Base-by-base conservation (phyloP, 2,797 vertebrate genomes). In the Salmo trutta region DNA sequence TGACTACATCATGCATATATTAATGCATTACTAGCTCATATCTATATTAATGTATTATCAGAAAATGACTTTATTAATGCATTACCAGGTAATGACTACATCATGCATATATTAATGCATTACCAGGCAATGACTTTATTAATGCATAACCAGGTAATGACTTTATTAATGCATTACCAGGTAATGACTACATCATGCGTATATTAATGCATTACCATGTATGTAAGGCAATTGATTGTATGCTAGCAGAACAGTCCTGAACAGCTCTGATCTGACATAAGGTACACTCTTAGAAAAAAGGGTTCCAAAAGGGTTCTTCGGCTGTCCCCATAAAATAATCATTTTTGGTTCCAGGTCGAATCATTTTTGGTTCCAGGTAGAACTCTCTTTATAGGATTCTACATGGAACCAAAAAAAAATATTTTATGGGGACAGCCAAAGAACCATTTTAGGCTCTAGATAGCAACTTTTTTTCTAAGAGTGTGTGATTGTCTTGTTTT, bases 151-250 rank as follows among this genome's bases (percentile, higher is more conserved):
- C 98, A 97, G 96, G 96, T 54, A 54, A 54, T 54, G 53, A 54
- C 5, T 17, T 2, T 54, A 17, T 54, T 5, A 27, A 21, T n/a
- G 7, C 19, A 96, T 85, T 96, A 96, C 89, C 95, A 98, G 97
- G 98, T 99, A 93, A n/a, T 59, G 4, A 17, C 17, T 84, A 24
- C 24, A 1, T 24, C 24, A 24, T 24, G 24, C 1, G 24, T 24
- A 93, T 95, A 85, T 87, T 96, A 81, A 93, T 95, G 90, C 95
- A 99, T 85, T 96, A 96, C 90, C 96, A 99, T 97, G 98, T 99
- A 93, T 21, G 33, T 31, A 75, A 75, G 84, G 65, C 19, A 21
- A 71, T 14, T 65, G 27, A 77, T 54, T 36, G 17, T 52, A 52
- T 19, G 21, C 8, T 24, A 24, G 62, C n/a, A 24, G 21, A 24